phyloP scores from a whole-genome alignment of 2,797 vertebrate species.

The Semaprochilodus insignis region DNA sequence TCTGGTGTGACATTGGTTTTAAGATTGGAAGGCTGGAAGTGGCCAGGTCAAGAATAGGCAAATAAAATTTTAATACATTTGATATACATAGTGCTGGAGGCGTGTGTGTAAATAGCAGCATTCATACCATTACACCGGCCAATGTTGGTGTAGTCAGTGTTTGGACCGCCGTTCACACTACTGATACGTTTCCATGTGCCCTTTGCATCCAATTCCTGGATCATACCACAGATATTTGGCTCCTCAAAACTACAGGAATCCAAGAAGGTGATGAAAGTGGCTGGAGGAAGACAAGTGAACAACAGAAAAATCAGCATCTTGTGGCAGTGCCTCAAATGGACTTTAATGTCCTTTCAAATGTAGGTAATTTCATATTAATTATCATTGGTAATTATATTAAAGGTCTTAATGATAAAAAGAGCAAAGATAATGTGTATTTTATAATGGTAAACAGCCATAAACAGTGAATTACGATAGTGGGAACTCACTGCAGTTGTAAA shows the following conservation, averaged over 20 bases:
- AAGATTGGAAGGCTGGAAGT: no score
- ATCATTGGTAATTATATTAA: no score
- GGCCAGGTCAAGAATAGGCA: not conserved
- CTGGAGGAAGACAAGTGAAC: constrained; percentile 47
- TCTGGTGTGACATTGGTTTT: no score
- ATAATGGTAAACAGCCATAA: not conserved
- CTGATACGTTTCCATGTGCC: constrained; percentile 77
- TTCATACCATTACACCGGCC: constrained; percentile 83
- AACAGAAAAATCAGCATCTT: not conserved
- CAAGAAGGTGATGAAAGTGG: constrained; percentile 82
- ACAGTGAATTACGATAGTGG: not conserved
- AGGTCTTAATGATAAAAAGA: no score
- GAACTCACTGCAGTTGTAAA: constrained; percentile 90
- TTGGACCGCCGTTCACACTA: constrained; percentile 72
- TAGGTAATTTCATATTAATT: not conserved
- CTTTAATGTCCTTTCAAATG: not conserved
- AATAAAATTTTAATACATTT: no score
- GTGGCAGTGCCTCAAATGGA: not conserved
- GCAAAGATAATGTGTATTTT: no score
- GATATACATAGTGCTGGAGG: no score
- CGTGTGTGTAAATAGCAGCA: no score
- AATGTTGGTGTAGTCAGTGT: constrained; percentile 82
- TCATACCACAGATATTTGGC: constrained; percentile 90
- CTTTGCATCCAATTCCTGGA: constrained; percentile 77
- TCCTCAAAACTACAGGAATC: constrained; percentile 89